phyloP scores from a whole-genome alignment of 2,888 invertebrate genomes.

The Lithophane leautieri region DNA sequence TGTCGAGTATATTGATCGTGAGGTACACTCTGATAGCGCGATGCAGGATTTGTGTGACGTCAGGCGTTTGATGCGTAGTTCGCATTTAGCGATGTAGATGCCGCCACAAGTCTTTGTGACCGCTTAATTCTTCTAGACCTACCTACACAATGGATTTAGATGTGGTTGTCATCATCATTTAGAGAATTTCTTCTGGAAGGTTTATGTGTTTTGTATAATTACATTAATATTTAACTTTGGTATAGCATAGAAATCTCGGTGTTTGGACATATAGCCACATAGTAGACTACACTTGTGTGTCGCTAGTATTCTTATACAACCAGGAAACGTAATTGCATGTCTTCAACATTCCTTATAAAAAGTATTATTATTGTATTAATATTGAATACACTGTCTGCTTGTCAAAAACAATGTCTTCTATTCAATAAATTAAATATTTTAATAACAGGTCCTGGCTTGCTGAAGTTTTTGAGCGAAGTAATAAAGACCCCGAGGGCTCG shows the following conservation, averaged over 20 bases:
- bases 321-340: too few species aligned
- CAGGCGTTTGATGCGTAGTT: too few species aligned
- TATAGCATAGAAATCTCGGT: neutral
- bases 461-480: slow-evolving; percentile 90
- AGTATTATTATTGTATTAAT: too few species aligned
- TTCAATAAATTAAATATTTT: neutral
- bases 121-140: neutral
- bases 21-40: too few species aligned
- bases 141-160: neutral
- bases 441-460: slow-evolving; percentile 80
- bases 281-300: neutral
- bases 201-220: too few species aligned
- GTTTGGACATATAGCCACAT: neutral
- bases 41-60: too few species aligned
- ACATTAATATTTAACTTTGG: too few species aligned
- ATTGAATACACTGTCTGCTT: too few species aligned
- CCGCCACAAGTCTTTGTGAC: neutral
- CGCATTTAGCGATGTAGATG: too few species aligned
- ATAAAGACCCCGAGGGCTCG: slow-evolving; percentile 91
- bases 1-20: too few species aligned
- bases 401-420: too few species aligned
- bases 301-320: neutral
- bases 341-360: too few species aligned
- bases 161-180: neutral
- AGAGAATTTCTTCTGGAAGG: neutral